Base-by-base conservation (phyloP, 2,113 vertebrate species). In the Variabilichromis moorii region DNA sequence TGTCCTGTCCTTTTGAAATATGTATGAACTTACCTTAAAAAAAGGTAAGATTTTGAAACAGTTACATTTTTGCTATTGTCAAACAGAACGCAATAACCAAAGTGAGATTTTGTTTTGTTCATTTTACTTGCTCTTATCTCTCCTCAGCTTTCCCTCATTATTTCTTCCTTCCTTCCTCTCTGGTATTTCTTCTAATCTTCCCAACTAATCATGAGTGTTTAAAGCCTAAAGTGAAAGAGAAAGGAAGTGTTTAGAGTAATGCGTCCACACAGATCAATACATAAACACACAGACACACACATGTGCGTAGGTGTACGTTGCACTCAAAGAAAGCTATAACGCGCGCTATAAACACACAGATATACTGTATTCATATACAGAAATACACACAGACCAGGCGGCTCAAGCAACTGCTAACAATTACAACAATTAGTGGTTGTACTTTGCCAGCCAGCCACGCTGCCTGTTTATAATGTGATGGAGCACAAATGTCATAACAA, bases 401-500 rank as follows among this genome's bases (percentile, higher is more conserved):
- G 96, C 97, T 87, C 97, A 97, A 97, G 97, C 97, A 98, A 98
- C 98, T 98, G 98, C 97, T 97, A 98, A 98, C 98, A 98, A 98
- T 98, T 98, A 98, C 96, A 97, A 96, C 97, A 98, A 98, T 98
- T 98, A 98, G 98, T 98, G 98, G 97, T 97, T 97, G 96, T 95
- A 97, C 96, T 95, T 96, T 96, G 97, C 97, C 97, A 98, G 97
- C 97, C 97, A 97, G 97, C 97, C 97, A 97, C 97, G 45, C 97
- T 96, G 97, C 97, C 97, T 98, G 97, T 98, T 98, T 98, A 97
- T 97, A 98, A 98, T 98, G 97, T 97, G 97, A 98, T 98, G 97
- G 96, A 98, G 97, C 97, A 97, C 88, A 97, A 98, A 98, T 97
- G 98, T 98, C 98, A 98, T 98, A 98, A 98, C 97, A 98, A 97